Conservation (phyloP, 2,888 invertebrate genomes). For the Ceriagrion tenellum region DNA sequence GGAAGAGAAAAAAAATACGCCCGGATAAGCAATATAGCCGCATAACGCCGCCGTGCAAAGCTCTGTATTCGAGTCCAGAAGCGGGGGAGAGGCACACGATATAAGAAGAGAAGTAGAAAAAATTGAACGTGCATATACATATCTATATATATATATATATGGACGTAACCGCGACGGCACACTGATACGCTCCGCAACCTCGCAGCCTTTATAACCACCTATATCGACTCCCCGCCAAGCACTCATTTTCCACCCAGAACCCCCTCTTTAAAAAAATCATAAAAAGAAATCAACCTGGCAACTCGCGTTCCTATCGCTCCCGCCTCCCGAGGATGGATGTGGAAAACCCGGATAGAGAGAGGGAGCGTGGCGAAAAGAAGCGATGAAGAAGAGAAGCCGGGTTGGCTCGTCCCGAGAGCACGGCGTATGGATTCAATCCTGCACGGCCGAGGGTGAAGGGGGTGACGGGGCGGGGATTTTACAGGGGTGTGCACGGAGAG, state of each 20-base stretch:
- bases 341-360: not conserved
- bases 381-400: not conserved
- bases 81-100: not conserved
- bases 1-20: not conserved
- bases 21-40: not conserved
- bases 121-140: not conserved
- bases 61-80: not conserved
- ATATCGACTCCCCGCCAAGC: not conserved
- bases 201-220: not conserved
- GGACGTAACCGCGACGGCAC: not conserved
- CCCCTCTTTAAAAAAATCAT: not conserved
- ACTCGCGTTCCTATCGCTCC: not conserved
- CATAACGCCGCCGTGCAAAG: not conserved
- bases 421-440: constrained; percentile 24
- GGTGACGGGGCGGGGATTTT: not conserved
- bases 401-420: not conserved
- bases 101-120: not conserved
- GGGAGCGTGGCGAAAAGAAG: not conserved
- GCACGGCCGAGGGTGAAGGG: not conserved
- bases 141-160: too few relatives aligned
- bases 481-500: not conserved
- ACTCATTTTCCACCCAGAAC: not conserved
- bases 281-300: not conserved
- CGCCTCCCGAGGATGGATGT: not conserved
- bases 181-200: not conserved